These are phyloP conservation scores for Balearica regulorum DNA, from an alignment of 2,797 vertebrate genomes.

Conservation along the genomic window DNA sequence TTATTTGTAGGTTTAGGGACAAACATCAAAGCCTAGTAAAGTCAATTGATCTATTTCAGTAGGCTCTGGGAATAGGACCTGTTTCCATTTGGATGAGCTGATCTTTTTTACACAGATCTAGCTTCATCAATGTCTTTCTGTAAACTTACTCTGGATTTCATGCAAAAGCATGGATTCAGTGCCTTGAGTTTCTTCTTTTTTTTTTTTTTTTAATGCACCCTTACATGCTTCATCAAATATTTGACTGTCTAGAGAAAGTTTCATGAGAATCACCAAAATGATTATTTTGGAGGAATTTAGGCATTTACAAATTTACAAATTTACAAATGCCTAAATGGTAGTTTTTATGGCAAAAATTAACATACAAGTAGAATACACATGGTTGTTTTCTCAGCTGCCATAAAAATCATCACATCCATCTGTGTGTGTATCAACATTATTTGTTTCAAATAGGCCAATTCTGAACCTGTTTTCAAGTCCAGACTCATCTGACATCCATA, in stretches of 20 bases:
- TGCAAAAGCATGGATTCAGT: background rate
- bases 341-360: background rate
- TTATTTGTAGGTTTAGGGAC: background rate
- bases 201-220: background rate
- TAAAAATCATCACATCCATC: background rate
- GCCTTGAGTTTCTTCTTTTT: background rate
- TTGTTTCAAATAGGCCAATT: background rate
- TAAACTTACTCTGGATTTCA: background rate
- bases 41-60: background rate
- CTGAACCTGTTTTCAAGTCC: background rate
- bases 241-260: background rate
- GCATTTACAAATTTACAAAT: too few relatives aligned
- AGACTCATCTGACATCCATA: background rate
- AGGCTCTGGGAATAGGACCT: background rate
- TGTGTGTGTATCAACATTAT: background rate
- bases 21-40: background rate
- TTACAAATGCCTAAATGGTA: too few relatives aligned
- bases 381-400: background rate
- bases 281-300: background rate
- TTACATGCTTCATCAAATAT: background rate
- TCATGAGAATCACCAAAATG: background rate
- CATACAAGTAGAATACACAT: background rate
- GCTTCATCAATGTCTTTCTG: background rate
- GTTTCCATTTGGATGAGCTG: background rate
- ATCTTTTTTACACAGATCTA: background rate